Evolutionary conservation across 2,888 invertebrate species (phyloP).

Genomic region (Sphaerophoria rueppellii): DNA sequence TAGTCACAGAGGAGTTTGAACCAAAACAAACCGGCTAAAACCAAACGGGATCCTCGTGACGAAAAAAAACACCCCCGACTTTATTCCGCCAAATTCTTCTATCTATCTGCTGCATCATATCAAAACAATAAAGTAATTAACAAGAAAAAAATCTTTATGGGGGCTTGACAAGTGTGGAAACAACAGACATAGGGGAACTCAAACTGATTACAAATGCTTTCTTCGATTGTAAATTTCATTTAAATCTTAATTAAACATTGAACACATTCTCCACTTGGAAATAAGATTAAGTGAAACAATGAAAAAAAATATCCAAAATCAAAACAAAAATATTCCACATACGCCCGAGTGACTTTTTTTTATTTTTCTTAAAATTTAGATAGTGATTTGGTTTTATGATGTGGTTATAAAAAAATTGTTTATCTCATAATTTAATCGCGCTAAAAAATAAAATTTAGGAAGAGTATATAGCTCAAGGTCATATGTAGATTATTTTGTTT

Average conservation of each 20-base stretch:
- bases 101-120: not conserved
- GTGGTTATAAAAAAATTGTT: not conserved
- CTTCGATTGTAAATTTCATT: not conserved
- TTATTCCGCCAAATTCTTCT: not conserved
- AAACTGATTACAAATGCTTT: not conserved
- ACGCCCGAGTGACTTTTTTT: slow-evolving; percentile 18
- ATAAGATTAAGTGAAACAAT: not conserved
- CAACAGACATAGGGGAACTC: slow-evolving; percentile 13
- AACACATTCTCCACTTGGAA: slow-evolving; percentile 3
- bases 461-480: slow-evolving; percentile 20
- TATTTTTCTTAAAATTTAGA: not conserved
- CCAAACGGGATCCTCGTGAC: slow-evolving; percentile 35
- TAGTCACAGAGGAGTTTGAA: slow-evolving; percentile 54
- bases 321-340: slow-evolving; percentile 10
- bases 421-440: not conserved
- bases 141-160: not conserved
- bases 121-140: not conserved
- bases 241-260: not conserved
- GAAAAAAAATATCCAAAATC: not conserved
- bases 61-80: not conserved
- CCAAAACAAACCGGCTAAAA: slow-evolving; percentile 62
- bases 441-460: not conserved
- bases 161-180: not conserved
- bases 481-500: not conserved
- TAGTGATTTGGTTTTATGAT: slow-evolving; percentile 11